Evolutionary conservation across 1,140 invertebrate genomes (phyloP).

Genomic region (Apocrypta bakeri): DNA sequence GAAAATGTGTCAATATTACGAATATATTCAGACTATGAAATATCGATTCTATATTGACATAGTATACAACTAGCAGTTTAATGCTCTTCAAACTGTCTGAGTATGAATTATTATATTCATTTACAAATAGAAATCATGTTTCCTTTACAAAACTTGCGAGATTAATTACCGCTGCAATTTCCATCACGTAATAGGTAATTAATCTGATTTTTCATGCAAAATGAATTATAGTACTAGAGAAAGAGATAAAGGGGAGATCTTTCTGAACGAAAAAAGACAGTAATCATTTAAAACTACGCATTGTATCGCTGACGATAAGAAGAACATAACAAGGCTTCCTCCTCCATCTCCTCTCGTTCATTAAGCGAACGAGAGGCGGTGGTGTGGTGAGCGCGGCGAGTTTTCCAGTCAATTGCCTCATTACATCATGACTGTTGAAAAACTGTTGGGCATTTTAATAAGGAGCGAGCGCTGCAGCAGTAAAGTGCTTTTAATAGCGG

Average conservation of each 20-base stretch:
- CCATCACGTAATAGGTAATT: background rate
- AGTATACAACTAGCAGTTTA: background rate
- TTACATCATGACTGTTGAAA: slow-evolving; percentile 45
- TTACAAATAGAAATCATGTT: too few species aligned
- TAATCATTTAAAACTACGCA: background rate
- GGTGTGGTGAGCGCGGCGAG: slow-evolving; percentile 19
- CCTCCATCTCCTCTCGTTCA: slow-evolving; percentile 19
- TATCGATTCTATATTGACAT: background rate
- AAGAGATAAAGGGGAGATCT: too few species aligned
- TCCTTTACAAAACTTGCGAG: too few species aligned
- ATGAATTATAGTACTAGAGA: slow-evolving; percentile 9
- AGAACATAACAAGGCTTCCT: slow-evolving; percentile 4
- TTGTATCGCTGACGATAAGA: slow-evolving; percentile 7
- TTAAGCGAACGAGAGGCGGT: slow-evolving; percentile 17
- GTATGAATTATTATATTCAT: background rate
- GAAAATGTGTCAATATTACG: too few species aligned
- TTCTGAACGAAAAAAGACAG: background rate
- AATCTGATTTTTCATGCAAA: background rate
- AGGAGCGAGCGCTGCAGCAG: slow-evolving; percentile 7
- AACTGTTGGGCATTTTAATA: slow-evolving; percentile 46
- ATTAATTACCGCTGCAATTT: background rate
- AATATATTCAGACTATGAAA: background rate
- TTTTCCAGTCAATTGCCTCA: slow-evolving; percentile 46
- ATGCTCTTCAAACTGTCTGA: background rate
- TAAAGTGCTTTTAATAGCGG: slow-evolving; percentile 41